A percentile compares a stretch with the other conserved stretches of the same genome.
These are phyloP conservation scores for Ciona savignyi DNA, from an alignment of 23 tunicate species.

Conservation along the genomic window DNA sequence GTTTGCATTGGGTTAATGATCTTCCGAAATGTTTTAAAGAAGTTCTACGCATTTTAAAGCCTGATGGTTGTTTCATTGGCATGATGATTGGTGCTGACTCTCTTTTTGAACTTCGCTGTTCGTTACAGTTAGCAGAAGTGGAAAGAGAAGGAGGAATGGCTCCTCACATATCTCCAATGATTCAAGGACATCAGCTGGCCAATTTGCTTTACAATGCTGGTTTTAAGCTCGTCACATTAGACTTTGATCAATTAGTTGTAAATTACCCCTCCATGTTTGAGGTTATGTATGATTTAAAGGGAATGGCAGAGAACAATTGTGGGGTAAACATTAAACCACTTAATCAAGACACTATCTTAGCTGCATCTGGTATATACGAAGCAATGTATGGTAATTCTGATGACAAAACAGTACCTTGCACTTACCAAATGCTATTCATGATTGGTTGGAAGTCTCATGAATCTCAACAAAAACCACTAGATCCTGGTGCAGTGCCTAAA, in stretches of 20 bases:
- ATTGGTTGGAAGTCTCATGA: slow-evolving; percentile 87
- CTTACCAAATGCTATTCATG: slow-evolving; percentile 54
- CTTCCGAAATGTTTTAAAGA: slow-evolving; percentile 62
- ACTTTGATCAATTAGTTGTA: slow-evolving; percentile 60
- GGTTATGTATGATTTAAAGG: slow-evolving; percentile 71
- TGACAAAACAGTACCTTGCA: slow-evolving; percentile 40
- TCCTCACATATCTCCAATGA: slow-evolving; percentile 73
- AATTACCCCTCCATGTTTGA: slow-evolving; percentile 89
- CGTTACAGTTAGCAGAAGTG: slow-evolving; percentile 87
- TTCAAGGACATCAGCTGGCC: slow-evolving; percentile 78
- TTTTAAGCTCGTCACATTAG: slow-evolving; percentile 68
- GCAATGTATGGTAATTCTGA: slow-evolving; percentile 53
- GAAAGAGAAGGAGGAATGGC: slow-evolving; percentile 94
- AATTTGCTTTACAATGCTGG: slow-evolving; percentile 46
- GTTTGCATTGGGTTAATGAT: slow-evolving; percentile 93
- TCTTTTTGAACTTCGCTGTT: slow-evolving; percentile 75
- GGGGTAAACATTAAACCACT: slow-evolving; percentile 27
- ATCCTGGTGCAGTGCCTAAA: slow-evolving; percentile 54
- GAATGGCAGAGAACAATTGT: slow-evolving; percentile 88
- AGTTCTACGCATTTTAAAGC: slow-evolving; percentile 50
- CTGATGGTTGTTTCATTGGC: slow-evolving; percentile 91
- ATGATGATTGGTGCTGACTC: slow-evolving; percentile 84
- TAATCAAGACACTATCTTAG: slow-evolving; percentile 66
- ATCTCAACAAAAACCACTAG: slow-evolving; percentile 47
- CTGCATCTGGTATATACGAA: slow-evolving; percentile 75